Base-by-base conservation (phyloP, 2,888 invertebrate species). In the Nebria salina region DNA sequence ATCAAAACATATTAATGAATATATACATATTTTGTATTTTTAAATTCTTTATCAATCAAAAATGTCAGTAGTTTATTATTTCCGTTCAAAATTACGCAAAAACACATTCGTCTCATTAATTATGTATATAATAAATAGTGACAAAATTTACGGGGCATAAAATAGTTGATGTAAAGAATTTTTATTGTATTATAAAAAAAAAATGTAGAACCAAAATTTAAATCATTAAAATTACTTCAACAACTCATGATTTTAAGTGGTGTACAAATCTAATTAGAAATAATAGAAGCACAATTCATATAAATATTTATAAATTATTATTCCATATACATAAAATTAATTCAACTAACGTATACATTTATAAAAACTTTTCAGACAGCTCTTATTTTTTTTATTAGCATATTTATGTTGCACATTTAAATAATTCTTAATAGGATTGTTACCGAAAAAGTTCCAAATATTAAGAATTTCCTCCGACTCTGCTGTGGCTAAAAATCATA, bases 371-470 rank as follows among this genome's bases (percentile, higher is more conserved):
- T 43, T 64, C 1, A 77, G 15, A 4, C 72, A 20, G 25, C 77
- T 43, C 54, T 72, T 72, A 9, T 15, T 15, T 41, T 54, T n/a
- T 77, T 26, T 34, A 26, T 26, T 8, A 64, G 34, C 13, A 64
- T 54, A 54, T n/a, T 72, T 43, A 70, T 41, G 5, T 5, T n/a
- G 73, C 6, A n/a, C n/a, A 34, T n/a, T n/a, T 41, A 41, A 41
- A 15, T 42, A 73, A 42, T 41, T 41, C 41, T 20, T 77, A 70
- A 54, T 13, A 65, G 25, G 66, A 43, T 70, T 54, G 7, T 66
- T 64, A 25, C 72, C 77, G 4, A 77, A 64, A 64, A 77, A 77
- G 26, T 77, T 72, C 72, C 72, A 77, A 77, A 77, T 77, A 64
- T 54, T 72, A n/a, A 77, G 15, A 26, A 15, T 15, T 64, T 77